Conservation (phyloP, 2,797 vertebrate species). For the Salarias fasciatus region DNA sequence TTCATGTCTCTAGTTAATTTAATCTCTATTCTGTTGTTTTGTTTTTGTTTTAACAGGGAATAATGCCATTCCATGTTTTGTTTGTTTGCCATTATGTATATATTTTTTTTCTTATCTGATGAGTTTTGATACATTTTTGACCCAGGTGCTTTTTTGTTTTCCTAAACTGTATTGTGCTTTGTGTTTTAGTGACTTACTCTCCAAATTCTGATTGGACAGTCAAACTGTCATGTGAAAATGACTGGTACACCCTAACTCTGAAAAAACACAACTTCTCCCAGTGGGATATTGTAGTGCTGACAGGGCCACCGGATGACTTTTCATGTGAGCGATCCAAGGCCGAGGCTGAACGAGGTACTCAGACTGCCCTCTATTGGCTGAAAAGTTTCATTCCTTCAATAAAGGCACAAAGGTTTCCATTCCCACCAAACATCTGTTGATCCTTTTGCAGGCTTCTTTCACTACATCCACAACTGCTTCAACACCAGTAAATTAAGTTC, state of each 20-base stretch:
- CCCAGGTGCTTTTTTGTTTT: too few species aligned
- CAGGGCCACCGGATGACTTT: accelerated
- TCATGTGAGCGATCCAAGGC: accelerated
- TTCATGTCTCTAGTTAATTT: too few species aligned
- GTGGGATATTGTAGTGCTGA: not conserved
- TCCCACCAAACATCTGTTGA: not conserved
- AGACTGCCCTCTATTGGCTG: slow-evolving; percentile 50
- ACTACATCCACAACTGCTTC: not conserved
- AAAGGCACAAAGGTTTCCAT: not conserved
- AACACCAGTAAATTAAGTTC: not conserved
- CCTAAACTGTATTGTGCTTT: slow-evolving; percentile 12
- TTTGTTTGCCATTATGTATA: too few species aligned
- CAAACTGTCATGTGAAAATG: accelerated
- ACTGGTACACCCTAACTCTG: accelerated
- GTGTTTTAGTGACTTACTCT: not conserved
- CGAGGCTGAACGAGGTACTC: not conserved
- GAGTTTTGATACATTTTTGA: not conserved
- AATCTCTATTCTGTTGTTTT: too few species aligned
- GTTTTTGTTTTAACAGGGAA: too few species aligned
- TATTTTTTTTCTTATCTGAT: not conserved
- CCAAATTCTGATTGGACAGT: accelerated
- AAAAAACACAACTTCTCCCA: not conserved
- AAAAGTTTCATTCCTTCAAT: not conserved
- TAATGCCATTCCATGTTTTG: too few species aligned
- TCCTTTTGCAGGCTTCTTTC: slow-evolving; percentile 5